Percentiles rank a stretch among this genome's conserved stretches.
phyloP scores from a whole-genome alignment of 1,140 invertebrate genomes.

The Notospermus geniculatus region DNA sequence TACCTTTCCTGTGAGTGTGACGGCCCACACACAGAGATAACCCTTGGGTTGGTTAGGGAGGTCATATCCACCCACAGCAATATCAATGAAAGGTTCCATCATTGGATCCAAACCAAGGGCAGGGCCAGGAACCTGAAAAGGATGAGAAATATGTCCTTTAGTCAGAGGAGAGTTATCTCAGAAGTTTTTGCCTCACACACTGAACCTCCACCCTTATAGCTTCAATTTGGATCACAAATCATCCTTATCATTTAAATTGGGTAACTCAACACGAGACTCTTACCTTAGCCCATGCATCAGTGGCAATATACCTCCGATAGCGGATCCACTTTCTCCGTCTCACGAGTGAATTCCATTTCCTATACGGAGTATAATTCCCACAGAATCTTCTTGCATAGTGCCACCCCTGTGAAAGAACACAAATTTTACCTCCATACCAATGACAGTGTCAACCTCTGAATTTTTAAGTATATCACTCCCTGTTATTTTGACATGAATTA shows the following conservation, averaged over 20 bases:
- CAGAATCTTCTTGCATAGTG: slow-evolving; percentile 92
- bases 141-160: too few relatives aligned
- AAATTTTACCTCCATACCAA: too few relatives aligned
- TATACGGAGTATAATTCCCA: slow-evolving; percentile 74
- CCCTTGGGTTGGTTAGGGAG: slow-evolving; percentile 73
- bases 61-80: slow-evolving; percentile 78
- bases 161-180: too few relatives aligned
- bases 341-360: slow-evolving; percentile 88
- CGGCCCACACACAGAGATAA: slow-evolving; percentile 81
- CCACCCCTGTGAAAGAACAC: background rate
- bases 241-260: too few relatives aligned
- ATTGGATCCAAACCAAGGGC: background rate
- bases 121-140: too few relatives aligned
- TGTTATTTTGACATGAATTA: too few relatives aligned
- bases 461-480: too few relatives aligned
- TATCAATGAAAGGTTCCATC: slow-evolving; percentile 76
- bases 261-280: slow-evolving; percentile 36
- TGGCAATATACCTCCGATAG: slow-evolving; percentile 79
- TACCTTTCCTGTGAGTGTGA: slow-evolving; percentile 82
- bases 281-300: slow-evolving; percentile 89
- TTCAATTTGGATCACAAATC: too few relatives aligned
- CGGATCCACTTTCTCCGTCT: slow-evolving; percentile 85
- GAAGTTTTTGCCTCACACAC: too few relatives aligned
- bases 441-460: too few relatives aligned
- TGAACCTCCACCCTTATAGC: too few relatives aligned